A percentile compares a stretch with the other conserved stretches of the same genome.
Evolutionary conservation across 2,888 invertebrate genomes (phyloP).

Genomic region (Entomobrya multifasciata): DNA sequence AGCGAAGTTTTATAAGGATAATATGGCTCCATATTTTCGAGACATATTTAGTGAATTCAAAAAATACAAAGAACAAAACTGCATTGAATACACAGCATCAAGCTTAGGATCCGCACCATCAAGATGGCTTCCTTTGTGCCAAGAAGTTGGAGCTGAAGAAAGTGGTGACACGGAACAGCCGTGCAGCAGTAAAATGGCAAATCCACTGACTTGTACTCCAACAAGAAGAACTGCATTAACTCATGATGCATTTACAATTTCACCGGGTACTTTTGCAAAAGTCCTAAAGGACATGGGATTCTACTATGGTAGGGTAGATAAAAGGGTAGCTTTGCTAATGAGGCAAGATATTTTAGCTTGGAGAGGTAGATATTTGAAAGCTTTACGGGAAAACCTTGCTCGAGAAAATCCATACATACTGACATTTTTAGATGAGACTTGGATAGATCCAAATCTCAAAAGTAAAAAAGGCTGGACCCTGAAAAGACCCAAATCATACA

Average conservation of each 20-base stretch:
- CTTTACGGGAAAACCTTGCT: background rate
- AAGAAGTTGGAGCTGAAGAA: no score
- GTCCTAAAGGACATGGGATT: background rate
- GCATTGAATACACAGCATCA: background rate
- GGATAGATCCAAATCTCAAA: slow-evolving; percentile 18
- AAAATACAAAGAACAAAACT: background rate
- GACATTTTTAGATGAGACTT: slow-evolving; percentile 21
- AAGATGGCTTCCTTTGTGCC: slow-evolving; percentile 2
- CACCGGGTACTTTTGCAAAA: background rate
- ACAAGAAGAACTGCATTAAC: no score
- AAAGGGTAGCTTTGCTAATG: background rate
- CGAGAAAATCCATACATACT: background rate
- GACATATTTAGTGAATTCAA: background rate
- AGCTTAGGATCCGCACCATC: background rate
- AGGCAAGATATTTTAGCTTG: background rate
- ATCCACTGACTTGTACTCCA: no score
- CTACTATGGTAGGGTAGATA: slow-evolving; percentile 10
- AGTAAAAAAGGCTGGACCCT: slow-evolving; percentile 10
- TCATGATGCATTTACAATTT: background rate
- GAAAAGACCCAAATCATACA: background rate
- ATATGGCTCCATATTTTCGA: background rate
- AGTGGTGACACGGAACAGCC: no score
- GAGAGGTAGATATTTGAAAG: background rate
- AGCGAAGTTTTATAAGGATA: background rate
- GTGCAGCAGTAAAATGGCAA: no score